Conservation (phyloP, 2,888 invertebrate genomes). For the Hofmannophila pseudospretella region DNA sequence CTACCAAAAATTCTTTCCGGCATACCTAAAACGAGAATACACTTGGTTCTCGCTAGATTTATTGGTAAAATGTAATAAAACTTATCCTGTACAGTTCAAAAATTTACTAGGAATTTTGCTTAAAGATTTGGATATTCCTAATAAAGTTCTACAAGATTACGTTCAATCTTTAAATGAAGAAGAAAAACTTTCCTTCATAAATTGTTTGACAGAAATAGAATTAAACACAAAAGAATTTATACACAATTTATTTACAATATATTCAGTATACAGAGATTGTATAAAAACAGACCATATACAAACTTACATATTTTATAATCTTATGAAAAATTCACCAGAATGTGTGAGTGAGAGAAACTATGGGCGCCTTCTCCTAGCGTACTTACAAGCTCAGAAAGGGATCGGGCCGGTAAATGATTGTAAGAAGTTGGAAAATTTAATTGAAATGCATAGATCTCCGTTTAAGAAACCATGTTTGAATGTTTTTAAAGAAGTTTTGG, state of each 20-base stretch:
- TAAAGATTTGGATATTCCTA: slow-evolving; percentile 32
- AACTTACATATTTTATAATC: slow-evolving; percentile 26
- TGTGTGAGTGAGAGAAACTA: slow-evolving; percentile 41
- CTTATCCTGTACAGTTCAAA: slow-evolving; percentile 27
- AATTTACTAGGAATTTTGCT: slow-evolving; percentile 30
- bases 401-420: slow-evolving; percentile 13
- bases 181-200: slow-evolving; percentile 27
- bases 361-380: slow-evolving; percentile 43
- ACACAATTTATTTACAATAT: slow-evolving; percentile 39
- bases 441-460: slow-evolving; percentile 42
- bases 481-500: slow-evolving; percentile 32
- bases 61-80: slow-evolving; percentile 30
- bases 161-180: slow-evolving; percentile 23
- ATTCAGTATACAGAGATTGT: slow-evolving; percentile 41
- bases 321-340: slow-evolving; percentile 21
- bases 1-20: slow-evolving; percentile 32
- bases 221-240: slow-evolving; percentile 32
- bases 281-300: slow-evolving; percentile 35
- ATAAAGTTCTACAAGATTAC: slow-evolving; percentile 39
- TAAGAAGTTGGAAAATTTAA: slow-evolving; percentile 26
- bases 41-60: slow-evolving; percentile 38
- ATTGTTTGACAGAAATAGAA: slow-evolving; percentile 25
- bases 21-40: slow-evolving; percentile 34
- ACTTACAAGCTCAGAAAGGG: slow-evolving; percentile 37
- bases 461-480: slow-evolving; percentile 48